Evolutionary conservation across 1,140 invertebrate genomes (phyloP), one percentile per base, ranked within the genome.

Genomic region (Epicauta chinensis): DNA sequence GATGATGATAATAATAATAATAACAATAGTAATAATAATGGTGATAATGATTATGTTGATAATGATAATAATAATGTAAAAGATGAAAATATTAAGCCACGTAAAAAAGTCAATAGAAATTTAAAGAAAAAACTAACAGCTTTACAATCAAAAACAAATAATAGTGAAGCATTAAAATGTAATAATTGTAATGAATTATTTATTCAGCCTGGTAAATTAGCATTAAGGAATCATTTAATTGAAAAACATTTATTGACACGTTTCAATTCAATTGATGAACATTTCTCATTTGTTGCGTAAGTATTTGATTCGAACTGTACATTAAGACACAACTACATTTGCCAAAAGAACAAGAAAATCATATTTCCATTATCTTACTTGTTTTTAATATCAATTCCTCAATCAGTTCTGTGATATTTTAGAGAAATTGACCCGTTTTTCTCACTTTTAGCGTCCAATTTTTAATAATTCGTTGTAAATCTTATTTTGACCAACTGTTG

Each of bases 11-110:
- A 23, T 23, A 23, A 23, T 3, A 7, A 7, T 23, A 3, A 23
- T 23, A 7, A 23, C 7, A 23, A 23, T 23, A 7, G 7, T 23
- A 23, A 23, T 3, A 7, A 7, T 23, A 3, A 23, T 23, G 36
- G 31, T 62, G 76, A 81, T 51, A 57, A 57, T 41, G 56, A 58
- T 12, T 54, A 60, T 30, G 57, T 61, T 36, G 23, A 23, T 23
- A 23, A 23, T 3, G 23, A 7, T 23, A 3, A 23, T 23, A 7
- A 23, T 23, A 23, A 23, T 23, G 23, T 3, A 1, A 23, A 23
- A 23, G 23, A 23, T 23, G 23, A 23, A 7, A 23, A 23, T n/a
- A 51, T 23, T 17, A 56, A 57, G 44, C 30, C 47, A 44, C 17
- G 56, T 52, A 53, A 55, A 30, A 61, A 34, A 34, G 10, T 34